Evolutionary conservation across 2,888 invertebrate species (phyloP), one percentile per base, ranked within the genome.

Genomic region (Leptodirus hochenwartii): DNA sequence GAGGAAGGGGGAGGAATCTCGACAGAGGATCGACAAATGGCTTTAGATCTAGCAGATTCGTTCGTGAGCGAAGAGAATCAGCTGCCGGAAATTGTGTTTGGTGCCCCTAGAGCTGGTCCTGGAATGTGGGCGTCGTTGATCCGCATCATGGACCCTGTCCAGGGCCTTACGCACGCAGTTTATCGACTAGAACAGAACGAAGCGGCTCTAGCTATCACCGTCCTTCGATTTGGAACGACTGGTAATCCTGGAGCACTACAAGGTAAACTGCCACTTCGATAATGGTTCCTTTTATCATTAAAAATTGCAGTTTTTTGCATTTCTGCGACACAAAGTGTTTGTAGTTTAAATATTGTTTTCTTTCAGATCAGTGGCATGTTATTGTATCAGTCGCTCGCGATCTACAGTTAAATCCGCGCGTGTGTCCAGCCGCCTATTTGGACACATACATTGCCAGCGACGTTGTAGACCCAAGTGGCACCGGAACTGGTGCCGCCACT

Each of bases 111-210:
- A 58, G 96, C 96, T 10, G 95, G 95, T 42, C 51, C 64, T 47
- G 93, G 91, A 3, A 78, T 93, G 69, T 98, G 98, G 96, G 93
- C 93, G 1, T 93, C 82, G 0, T 70, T 80, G 34, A 68, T 95
- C 29, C 66, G 87, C 34, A 74, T 93, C 25, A 69, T 91, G 47
- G 82, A 87, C 49, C 87, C 91, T 36, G 76, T 82, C 30, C 62
- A 65, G 37, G 45, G 85, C 1, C 69, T 66, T 33, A 87, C 88
- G 0, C 62, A 80, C 36, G 75, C 76, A 47, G 64, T 70, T 34
- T 62, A 90, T 37, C 68, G 82, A 24, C 61, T 98, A 22, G 84
- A 87, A 38, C 98, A 98, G 56, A 96, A 98, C 55, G 90, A 95
- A 52, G 91, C 96, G 1, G 93, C 95, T n/a, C n/a, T n/a, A n/a